These are phyloP conservation scores for Nemotelus nigrinus DNA, from an alignment of 2,888 invertebrate species.

Conservation along the genomic window DNA sequence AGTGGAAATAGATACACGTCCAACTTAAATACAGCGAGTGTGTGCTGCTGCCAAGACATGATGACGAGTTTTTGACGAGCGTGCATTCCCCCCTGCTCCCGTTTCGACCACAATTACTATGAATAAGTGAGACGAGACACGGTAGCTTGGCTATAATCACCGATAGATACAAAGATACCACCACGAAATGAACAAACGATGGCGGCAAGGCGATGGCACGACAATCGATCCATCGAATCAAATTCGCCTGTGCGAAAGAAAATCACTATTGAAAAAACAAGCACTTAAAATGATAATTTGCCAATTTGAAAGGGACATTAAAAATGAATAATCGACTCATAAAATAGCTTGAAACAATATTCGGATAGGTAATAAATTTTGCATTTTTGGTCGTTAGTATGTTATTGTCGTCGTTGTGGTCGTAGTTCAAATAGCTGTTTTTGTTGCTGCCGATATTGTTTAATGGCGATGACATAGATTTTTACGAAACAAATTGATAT, in stretches of 20 bases:
- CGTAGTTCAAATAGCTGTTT: too few species aligned
- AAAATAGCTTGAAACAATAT: constrained; percentile 38
- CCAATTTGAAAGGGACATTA: constrained; percentile 41
- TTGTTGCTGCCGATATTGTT: too few species aligned
- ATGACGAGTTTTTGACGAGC: too few species aligned
- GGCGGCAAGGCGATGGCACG: not conserved
- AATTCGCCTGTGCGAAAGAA: not conserved
- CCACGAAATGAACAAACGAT: constrained; percentile 8
- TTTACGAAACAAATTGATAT: constrained; percentile 24
- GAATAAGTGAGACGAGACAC: too few species aligned
- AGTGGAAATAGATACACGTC: constrained; percentile 32
- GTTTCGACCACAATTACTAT: too few species aligned
- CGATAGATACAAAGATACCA: too few species aligned
- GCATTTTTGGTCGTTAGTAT: constrained; percentile 32
- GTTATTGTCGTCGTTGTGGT: constrained; percentile 11
- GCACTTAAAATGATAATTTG: constrained; percentile 38
- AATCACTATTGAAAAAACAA: constrained; percentile 14
- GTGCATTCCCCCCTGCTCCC: too few species aligned
- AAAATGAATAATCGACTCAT: constrained; percentile 39
- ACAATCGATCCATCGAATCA: too few species aligned
- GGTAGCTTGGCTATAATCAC: too few species aligned
- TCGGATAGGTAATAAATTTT: constrained; percentile 28
- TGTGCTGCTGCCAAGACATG: too few species aligned
- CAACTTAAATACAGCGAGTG: constrained; percentile 2
- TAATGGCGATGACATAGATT: constrained; percentile 39